These are phyloP conservation scores for Triplophysa rosa DNA, from an alignment of 2,113 vertebrate genomes.

Conservation along the genomic window DNA sequence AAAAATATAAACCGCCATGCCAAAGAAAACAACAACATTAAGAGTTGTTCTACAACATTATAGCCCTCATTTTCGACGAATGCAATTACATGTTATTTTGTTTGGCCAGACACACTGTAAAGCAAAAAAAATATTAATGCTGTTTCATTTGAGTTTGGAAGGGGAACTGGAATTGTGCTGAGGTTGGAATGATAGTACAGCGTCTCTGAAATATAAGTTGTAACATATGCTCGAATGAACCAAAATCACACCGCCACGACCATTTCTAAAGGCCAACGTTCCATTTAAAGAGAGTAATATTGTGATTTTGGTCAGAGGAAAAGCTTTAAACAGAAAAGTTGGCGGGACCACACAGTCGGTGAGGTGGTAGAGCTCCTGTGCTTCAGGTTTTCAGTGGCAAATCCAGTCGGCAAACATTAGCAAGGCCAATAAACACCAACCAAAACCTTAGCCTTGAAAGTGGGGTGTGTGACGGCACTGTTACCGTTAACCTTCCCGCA, in stretches of 20 bases:
- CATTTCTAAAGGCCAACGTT: slow-evolving; percentile 39
- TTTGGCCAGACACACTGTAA: slow-evolving; percentile 52
- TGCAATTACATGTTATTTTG: slow-evolving; percentile 67
- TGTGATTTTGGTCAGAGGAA: slow-evolving; percentile 8
- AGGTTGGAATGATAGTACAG: slow-evolving; percentile 29
- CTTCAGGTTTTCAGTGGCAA: slow-evolving; percentile 7
- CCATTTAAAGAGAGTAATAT: slow-evolving; percentile 44
- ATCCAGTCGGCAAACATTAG: slow-evolving; percentile 48
- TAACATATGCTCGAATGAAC: slow-evolving; percentile 22
- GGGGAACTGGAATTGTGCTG: slow-evolving; percentile 24
- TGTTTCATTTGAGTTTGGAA: slow-evolving; percentile 42
- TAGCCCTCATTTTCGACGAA: slow-evolving; percentile 46
- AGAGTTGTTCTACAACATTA: slow-evolving; percentile 54
- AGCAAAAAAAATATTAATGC: slow-evolving; percentile 41
- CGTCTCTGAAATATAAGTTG: slow-evolving; percentile 29
- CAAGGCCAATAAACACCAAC: slow-evolving; percentile 21
- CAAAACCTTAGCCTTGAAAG: slow-evolving; percentile 16
- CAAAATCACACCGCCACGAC: slow-evolving; percentile 32
- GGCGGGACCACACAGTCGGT: slow-evolving; percentile 53
- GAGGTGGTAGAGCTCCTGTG: slow-evolving; percentile 4
- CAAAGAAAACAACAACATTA: slow-evolving; percentile 64
- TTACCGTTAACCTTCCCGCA: slow-evolving; percentile 44
- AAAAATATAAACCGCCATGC: slow-evolving; percentile 61
- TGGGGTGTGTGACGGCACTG: neutral
- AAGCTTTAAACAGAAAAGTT: neutral